phyloP scores from a whole-genome alignment of 2,113 vertebrate genomes.

The Heterochromis multidens region DNA sequence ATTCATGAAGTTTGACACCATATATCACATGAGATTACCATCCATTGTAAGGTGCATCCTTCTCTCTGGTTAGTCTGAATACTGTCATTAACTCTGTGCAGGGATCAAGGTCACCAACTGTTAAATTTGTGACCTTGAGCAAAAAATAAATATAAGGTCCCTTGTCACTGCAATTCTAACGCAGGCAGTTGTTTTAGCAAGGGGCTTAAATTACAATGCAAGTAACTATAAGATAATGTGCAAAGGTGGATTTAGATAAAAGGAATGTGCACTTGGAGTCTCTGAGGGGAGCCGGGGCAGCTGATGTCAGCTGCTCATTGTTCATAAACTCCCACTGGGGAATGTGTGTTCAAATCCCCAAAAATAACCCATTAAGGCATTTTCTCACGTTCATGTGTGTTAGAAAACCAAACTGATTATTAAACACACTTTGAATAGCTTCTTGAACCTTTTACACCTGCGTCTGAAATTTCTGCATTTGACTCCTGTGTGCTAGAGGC shows the following conservation, averaged over 20 bases:
- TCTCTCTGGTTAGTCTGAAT: neutral
- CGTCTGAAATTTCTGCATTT: neutral
- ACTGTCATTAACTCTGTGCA: neutral
- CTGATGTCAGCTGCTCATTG: neutral
- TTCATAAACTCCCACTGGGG: neutral
- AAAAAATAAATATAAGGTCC: neutral
- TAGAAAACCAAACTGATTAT: neutral
- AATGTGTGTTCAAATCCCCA: neutral
- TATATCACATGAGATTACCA: constrained; percentile 11
- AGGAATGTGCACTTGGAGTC: constrained; percentile 20
- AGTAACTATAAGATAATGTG: constrained; percentile 2
- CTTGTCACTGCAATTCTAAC: neutral
- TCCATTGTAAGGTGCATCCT: neutral
- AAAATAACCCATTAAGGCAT: neutral
- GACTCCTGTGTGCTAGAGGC: neutral
- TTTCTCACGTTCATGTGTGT: neutral
- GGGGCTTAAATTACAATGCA: neutral
- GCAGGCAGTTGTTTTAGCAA: neutral
- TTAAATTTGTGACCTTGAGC: constrained; percentile 50
- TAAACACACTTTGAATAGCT: neutral
- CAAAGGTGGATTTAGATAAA: constrained; percentile 1
- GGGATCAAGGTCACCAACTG: constrained; percentile 46
- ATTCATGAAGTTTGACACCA: constrained; percentile 22
- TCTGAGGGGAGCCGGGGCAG: neutral
- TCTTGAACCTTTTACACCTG: neutral